phyloP scores from a whole-genome alignment of 1,140 invertebrate species.

The Lepidurus packardi region DNA sequence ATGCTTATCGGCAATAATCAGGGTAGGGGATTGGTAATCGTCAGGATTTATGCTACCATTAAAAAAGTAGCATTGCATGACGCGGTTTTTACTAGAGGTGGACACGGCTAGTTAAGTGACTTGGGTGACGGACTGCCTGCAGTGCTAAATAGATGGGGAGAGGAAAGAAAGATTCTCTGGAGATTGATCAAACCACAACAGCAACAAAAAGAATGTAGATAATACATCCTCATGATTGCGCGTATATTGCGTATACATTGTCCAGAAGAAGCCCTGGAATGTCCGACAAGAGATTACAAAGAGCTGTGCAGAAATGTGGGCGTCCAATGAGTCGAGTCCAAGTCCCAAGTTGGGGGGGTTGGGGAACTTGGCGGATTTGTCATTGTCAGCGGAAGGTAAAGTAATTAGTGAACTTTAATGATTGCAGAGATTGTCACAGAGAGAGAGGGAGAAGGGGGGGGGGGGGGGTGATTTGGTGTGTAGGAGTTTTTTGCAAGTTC shows the following conservation, averaged over 20 bases:
- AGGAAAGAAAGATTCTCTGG: too few relatives aligned
- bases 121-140: slow-evolving; percentile 16
- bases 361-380: not conserved
- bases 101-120: slow-evolving; percentile 1
- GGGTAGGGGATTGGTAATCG: slow-evolving; percentile 21
- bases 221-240: not conserved
- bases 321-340: not conserved
- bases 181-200: too few relatives aligned
- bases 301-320: not conserved
- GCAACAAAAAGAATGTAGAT: not conserved
- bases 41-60: slow-evolving; percentile 9
- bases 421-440: not conserved
- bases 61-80: slow-evolving; percentile 12
- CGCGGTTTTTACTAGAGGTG: slow-evolving; percentile 12
- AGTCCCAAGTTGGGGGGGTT: not conserved
- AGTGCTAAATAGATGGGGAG: not conserved
- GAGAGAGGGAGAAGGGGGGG: not conserved
- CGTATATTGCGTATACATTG: not conserved
- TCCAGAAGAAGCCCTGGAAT: not conserved
- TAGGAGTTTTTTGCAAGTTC: too few relatives aligned
- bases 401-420: not conserved
- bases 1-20: slow-evolving; percentile 18
- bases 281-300: not conserved
- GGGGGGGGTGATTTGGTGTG: too few relatives aligned
- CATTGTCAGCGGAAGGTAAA: not conserved